These are phyloP conservation scores for Scomber japonicus DNA, from an alignment of 2,113 vertebrate genomes.

Conservation along the genomic window DNA sequence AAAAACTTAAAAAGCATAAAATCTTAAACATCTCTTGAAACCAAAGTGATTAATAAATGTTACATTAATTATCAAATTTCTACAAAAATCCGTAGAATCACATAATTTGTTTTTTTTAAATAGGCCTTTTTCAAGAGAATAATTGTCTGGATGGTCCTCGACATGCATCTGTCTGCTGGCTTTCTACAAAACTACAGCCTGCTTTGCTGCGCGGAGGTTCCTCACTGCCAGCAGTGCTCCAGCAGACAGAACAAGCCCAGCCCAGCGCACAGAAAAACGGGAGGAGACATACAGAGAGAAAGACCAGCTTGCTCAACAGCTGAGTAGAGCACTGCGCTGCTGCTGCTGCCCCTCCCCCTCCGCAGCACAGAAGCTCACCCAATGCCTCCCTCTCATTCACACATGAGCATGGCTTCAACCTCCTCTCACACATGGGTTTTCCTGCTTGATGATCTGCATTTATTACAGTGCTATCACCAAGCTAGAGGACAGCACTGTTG, in stretches of 20 bases:
- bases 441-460: slow-evolving; percentile 41
- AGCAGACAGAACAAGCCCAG: slow-evolving; percentile 50
- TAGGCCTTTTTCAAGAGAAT: not conserved
- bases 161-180: slow-evolving; percentile 20
- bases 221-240: slow-evolving; percentile 35
- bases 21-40: not conserved
- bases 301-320: slow-evolving; percentile 74
- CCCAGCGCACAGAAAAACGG: slow-evolving; percentile 53
- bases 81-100: not conserved
- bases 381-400: slow-evolving; percentile 62
- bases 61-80: not conserved
- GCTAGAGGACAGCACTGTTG: not conserved
- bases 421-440: slow-evolving; percentile 26
- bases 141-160: not conserved
- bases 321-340: slow-evolving; percentile 62
- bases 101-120: not conserved
- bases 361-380: slow-evolving; percentile 55
- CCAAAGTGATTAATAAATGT: not conserved
- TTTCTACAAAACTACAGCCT: slow-evolving; percentile 73
- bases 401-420: slow-evolving; percentile 30
- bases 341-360: slow-evolving; percentile 71
- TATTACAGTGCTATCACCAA: slow-evolving; percentile 10
- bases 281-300: slow-evolving; percentile 38
- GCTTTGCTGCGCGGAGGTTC: slow-evolving; percentile 40
- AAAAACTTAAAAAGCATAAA: not conserved